These are phyloP conservation scores for Eupristina koningsbergeri DNA, from an alignment of 1,140 invertebrate genomes.

Conservation along the genomic window DNA sequence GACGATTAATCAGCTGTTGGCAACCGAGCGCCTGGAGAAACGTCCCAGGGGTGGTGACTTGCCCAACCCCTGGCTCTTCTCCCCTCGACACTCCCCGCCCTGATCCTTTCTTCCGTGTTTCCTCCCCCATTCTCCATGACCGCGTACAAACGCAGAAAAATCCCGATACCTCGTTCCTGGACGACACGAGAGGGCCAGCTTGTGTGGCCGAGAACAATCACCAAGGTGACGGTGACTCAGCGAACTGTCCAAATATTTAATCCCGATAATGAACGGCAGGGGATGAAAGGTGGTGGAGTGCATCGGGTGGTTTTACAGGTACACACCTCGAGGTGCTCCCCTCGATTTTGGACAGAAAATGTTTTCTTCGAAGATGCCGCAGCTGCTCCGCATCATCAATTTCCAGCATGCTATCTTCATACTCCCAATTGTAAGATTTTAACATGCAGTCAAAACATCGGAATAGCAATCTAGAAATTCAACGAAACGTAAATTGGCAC, in stretches of 20 bases:
- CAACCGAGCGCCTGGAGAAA: conserved; percentile 65
- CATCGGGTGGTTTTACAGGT: conserved; percentile 7
- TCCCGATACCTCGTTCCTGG: conserved; percentile 51
- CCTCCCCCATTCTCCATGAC: conserved; percentile 5
- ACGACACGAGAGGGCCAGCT: conserved; percentile 25
- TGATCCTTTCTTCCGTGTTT: conserved; percentile 53
- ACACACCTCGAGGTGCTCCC: background rate
- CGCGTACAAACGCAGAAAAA: conserved; percentile 61
- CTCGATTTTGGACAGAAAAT: too few relatives aligned
- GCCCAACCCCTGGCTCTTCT: conserved; percentile 68
- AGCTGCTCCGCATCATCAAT: background rate
- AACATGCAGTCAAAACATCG: too few relatives aligned
- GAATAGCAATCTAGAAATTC: too few relatives aligned
- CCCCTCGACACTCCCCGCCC: conserved; percentile 52
- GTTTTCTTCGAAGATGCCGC: background rate
- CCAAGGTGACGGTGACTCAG: conserved; percentile 56
- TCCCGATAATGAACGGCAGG: background rate
- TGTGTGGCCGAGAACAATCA: conserved; percentile 53
- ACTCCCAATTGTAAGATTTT: background rate
- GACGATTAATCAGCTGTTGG: conserved; percentile 75
- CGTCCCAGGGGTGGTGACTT: conserved; percentile 68
- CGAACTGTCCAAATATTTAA: conserved; percentile 68
- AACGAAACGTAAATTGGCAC: too few relatives aligned
- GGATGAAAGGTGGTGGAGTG: background rate
- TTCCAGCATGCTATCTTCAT: too few relatives aligned